These are phyloP conservation scores for Scleropages formosus DNA, from an alignment of 2,797 vertebrate genomes.

Conservation along the genomic window DNA sequence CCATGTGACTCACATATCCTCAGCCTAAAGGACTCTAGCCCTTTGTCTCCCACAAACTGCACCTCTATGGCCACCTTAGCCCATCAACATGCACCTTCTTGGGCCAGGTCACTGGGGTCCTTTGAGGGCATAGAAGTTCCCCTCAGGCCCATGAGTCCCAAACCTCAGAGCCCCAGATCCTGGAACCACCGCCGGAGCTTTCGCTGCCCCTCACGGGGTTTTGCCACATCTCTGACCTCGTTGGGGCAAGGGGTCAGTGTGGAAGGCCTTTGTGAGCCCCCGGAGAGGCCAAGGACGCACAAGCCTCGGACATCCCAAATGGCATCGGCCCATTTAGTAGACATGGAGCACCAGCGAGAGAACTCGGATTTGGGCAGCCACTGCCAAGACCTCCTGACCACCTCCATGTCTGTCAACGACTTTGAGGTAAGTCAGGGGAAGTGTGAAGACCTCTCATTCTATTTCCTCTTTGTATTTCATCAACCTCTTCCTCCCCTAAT, in stretches of 20 bases:
- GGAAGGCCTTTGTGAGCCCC: conserved; percentile 55
- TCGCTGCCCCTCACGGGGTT: conserved; percentile 55
- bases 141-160: conserved; percentile 76
- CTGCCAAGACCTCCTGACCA: conserved; percentile 58
- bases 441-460: neutral
- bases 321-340: conserved; percentile 60
- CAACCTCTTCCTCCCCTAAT: no score
- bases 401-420: conserved; percentile 56
- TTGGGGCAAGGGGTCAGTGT: conserved; percentile 62
- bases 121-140: conserved; percentile 63
- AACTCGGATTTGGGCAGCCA: conserved; percentile 59
- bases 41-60: conserved; percentile 46
- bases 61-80: conserved; percentile 42
- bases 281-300: conserved; percentile 58
- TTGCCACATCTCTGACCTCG: conserved; percentile 67
- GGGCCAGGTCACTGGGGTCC: conserved; percentile 53
- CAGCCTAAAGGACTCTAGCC: conserved; percentile 54
- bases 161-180: conserved; percentile 67
- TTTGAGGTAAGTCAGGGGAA: conserved; percentile 65
- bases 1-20: conserved; percentile 49
- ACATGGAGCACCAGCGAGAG: conserved; percentile 60
- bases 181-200: conserved; percentile 53
- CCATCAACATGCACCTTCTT: conserved; percentile 53
- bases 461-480: neutral
- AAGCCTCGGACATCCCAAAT: conserved; percentile 61